Percentiles rank a stretch among this genome's conserved stretches.
These are phyloP conservation scores for Hippasteria phrygiana DNA, from an alignment of 53 echinoderm and acorn worm genomes.

Conservation along the genomic window DNA sequence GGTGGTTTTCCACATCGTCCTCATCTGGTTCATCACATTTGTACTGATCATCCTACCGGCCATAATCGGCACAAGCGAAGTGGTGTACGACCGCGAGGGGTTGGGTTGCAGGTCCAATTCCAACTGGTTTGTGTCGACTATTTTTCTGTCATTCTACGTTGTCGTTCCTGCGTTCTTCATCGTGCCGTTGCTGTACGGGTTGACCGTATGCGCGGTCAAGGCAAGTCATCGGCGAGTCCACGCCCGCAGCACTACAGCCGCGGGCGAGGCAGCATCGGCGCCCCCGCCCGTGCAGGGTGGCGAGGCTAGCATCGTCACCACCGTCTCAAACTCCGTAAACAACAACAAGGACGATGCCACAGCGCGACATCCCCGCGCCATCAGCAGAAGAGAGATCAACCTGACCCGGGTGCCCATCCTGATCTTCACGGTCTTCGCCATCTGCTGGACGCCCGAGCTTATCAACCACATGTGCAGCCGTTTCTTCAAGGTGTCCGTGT, in stretches of 20 bases:
- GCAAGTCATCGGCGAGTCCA: slow-evolving; percentile 60
- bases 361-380: neutral
- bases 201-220: slow-evolving; percentile 44
- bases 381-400: slow-evolving; percentile 52
- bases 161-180: slow-evolving; percentile 40
- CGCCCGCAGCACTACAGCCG: neutral
- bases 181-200: slow-evolving; percentile 44
- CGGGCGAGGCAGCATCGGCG: neutral
- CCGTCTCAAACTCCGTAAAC: slow-evolving; percentile 22
- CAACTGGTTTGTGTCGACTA: neutral
- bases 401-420: slow-evolving; percentile 50
- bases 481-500: slow-evolving; percentile 14
- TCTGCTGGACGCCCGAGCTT: slow-evolving; percentile 54
- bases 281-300: neutral
- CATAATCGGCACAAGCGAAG: neutral
- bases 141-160: slow-evolving; percentile 48
- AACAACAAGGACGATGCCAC: neutral
- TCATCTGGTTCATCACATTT: slow-evolving; percentile 67
- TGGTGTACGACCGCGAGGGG: neutral
- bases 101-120: neutral
- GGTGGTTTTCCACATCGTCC: slow-evolving; percentile 11
- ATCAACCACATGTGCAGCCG: neutral
- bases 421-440: slow-evolving; percentile 54
- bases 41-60: slow-evolving; percentile 38
- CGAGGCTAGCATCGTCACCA: neutral